A percentile compares a stretch with the other conserved stretches of the same genome.
Conservation (phyloP, 2,113 vertebrate genomes). For the Dolichotis patagonum region DNA sequence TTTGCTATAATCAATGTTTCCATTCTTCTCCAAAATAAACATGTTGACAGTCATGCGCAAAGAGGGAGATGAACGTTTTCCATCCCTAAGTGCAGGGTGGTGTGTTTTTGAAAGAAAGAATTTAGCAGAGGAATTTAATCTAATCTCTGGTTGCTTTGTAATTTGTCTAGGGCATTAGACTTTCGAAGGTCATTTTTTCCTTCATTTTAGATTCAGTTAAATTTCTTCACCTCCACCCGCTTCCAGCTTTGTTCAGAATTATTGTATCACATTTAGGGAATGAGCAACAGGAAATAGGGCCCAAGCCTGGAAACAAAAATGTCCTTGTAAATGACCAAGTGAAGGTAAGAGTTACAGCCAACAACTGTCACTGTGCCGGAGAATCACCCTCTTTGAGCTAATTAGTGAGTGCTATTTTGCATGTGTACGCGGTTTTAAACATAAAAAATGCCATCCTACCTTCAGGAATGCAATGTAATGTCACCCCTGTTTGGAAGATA, state of each 20-base stretch:
- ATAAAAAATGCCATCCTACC: conserved; percentile 57
- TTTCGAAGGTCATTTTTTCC: conserved; percentile 47
- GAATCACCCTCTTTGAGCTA: conserved; percentile 79
- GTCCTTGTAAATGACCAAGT: conserved; percentile 83
- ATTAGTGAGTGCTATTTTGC: conserved; percentile 65
- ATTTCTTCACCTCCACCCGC: neutral
- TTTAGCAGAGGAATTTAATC: conserved; percentile 73
- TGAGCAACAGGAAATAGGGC: conserved; percentile 60
- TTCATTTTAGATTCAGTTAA: conserved; percentile 53
- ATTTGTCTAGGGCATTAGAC: conserved; percentile 61
- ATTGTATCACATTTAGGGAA: conserved; percentile 76
- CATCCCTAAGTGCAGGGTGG: conserved; percentile 56
- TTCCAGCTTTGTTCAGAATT: conserved; percentile 70
- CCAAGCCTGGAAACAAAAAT: conserved; percentile 83
- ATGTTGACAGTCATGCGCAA: conserved; percentile 54
- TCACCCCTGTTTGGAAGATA: conserved; percentile 39
- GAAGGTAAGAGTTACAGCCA: conserved; percentile 83
- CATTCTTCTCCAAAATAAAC: conserved; percentile 75
- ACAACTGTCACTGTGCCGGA: conserved; percentile 64
- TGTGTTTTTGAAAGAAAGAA: conserved; percentile 63
- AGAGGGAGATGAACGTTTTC: conserved; percentile 74
- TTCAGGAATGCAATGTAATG: conserved; percentile 56
- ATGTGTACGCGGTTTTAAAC: conserved; percentile 56
- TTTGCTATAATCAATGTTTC: conserved; percentile 73
- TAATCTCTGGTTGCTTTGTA: conserved; percentile 72